Evolutionary conservation across 2,113 vertebrate species (phyloP), one percentile per base, ranked within the genome.

Genomic region (Gallinago jamesoni): DNA sequence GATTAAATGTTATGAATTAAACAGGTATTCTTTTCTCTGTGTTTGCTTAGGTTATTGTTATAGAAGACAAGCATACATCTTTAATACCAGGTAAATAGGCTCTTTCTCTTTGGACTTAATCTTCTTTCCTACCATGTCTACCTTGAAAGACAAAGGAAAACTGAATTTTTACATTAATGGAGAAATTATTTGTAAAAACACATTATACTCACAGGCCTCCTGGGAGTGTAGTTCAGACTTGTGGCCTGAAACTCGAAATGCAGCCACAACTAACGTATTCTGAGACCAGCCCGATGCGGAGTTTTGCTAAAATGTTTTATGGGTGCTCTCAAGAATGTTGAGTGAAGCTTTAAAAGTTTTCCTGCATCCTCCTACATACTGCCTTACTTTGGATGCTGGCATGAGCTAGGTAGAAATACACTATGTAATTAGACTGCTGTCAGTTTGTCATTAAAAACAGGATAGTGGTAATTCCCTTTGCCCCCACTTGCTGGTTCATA

Each of bases 161-260:
- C 35, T 72, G 56, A 28, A 53, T 80, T 93, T 95, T 91, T 90
- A 57, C 10, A 11, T 80, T 72, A 64, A 87, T 76, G 41, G 60
- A 82, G 19, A 73, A 94, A 31, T 55, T 3, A 81, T 81, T 88
- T 84, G 56, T 90, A 25, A 78, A 59, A 72, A 67, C 24, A 83
- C 14, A 5, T 67, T 86, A 75, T 85, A 59, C 27, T 93, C 43
- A 31, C 21, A 86, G 24, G 31, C 55, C 47, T 88, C 37, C 24
- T 59, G 22, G 48, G 48, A 48, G 48, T 12, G 6, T 48, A 48
- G 23, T 48, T 48, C 48, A 77, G 76, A 24, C n/a, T 86, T 59
- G 60, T 90, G 59, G 55, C 83, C 35, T 93, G 87, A 93, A 94
- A 50, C 21, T 87, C 41, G n/a, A 91, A 87, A 50, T 41, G 16